Percentiles rank a stretch among this genome's conserved stretches.
phyloP scores from a whole-genome alignment of 2,113 vertebrate genomes.

The Mesembrinibis cayennensis region DNA sequence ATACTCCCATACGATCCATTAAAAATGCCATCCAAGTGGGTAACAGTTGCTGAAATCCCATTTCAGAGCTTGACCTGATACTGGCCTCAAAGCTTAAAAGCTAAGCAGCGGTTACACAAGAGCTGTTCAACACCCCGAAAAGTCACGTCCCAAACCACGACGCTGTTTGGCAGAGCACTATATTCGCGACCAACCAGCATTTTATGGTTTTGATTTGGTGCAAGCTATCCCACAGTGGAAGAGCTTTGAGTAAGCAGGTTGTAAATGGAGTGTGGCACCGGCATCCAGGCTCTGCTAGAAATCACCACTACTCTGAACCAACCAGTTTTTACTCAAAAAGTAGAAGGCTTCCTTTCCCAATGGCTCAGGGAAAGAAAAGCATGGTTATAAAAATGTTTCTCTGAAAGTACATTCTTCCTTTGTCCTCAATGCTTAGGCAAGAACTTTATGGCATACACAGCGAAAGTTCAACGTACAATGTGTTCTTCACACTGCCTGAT shows the following conservation, averaged over 20 bases:
- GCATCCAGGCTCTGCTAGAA: accelerated
- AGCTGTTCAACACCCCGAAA: background rate
- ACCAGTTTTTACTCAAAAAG: background rate
- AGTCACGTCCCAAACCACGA: background rate
- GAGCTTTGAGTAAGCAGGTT: accelerated
- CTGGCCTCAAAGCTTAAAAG: background rate
- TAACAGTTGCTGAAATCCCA: background rate
- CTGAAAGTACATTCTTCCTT: background rate
- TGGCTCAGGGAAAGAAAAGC: background rate
- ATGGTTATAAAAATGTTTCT: background rate
- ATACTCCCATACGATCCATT: background rate
- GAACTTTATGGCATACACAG: background rate
- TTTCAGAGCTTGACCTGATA: background rate
- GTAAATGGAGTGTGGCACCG: accelerated
- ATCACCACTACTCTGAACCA: background rate
- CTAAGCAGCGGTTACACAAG: background rate
- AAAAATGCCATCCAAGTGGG: background rate
- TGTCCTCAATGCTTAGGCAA: background rate
- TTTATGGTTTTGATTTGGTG: accelerated
- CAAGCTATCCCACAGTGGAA: background rate
- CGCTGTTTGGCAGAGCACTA: accelerated
- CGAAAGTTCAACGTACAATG: accelerated
- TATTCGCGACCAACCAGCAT: accelerated
- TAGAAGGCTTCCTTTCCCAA: background rate
- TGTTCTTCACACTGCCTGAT: background rate